A percentile compares a stretch with the other conserved stretches of the same genome.
Evolutionary conservation across 2,888 invertebrate species (phyloP).

Genomic region (Pyrgus malvae): DNA sequence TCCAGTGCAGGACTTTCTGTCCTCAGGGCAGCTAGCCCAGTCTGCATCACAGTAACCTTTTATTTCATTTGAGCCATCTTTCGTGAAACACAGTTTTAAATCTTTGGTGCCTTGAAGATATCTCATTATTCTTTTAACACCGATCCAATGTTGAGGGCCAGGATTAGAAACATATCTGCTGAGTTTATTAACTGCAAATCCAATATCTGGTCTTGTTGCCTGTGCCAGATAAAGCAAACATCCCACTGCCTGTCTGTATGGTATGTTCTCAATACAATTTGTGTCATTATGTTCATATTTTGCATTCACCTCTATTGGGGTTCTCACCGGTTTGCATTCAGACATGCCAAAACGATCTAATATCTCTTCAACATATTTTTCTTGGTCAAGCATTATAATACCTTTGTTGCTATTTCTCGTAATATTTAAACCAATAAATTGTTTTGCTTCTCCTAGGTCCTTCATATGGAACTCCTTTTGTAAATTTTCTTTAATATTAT

Average conservation of each 20-base stretch:
- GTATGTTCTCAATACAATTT: not conserved
- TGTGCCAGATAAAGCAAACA: not conserved
- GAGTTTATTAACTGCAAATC: not conserved
- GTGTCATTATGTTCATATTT: too few species aligned
- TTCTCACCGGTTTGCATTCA: not conserved
- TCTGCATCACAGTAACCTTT: constrained; percentile 38
- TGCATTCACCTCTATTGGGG: not conserved
- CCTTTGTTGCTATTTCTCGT: constrained; percentile 25
- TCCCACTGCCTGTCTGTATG: not conserved
- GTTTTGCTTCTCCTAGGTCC: constrained; percentile 23
- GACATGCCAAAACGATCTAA: not conserved
- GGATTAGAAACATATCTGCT: not conserved
- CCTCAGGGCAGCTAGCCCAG: constrained; percentile 35
- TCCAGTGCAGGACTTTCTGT: constrained; percentile 37
- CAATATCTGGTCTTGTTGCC: not conserved
- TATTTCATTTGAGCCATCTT: constrained; percentile 9
- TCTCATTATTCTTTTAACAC: not conserved
- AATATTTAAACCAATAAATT: not conserved
- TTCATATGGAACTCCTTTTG: constrained; percentile 1
- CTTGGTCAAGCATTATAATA: not conserved
- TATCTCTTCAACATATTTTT: not conserved
- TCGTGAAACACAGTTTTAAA: constrained; percentile 13
- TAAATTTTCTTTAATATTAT: not conserved
- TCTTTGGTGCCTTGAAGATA: constrained; percentile 25
- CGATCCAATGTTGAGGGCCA: not conserved